Evolutionary conservation across 1,140 invertebrate species (phyloP), one percentile per base, ranked within the genome.

Genomic region (Glomeris maerens): DNA sequence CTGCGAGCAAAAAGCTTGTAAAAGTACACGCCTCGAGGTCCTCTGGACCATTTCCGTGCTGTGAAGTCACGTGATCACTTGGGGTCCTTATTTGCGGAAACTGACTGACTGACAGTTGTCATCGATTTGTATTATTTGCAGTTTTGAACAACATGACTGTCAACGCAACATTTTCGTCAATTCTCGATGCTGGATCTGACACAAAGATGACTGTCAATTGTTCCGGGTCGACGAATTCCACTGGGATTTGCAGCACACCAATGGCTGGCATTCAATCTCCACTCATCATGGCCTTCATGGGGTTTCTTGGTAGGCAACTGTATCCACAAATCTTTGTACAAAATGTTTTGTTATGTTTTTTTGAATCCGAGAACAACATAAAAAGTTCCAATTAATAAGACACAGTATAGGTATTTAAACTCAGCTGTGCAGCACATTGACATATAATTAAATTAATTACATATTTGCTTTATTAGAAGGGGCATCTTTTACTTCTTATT

Each of bases 221-320:
- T 42, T 10, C 40, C 5, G 31, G 17, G 17, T 44, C 7, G 7
- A 7, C 23, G 21, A 46, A 46, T 46, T 46, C 23, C 20, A 27
- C 45, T 4, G 26, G 29, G 4, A 46, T 46, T 5, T 3, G 22
- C 13, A 46, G 29, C 17, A 27, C 52, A 13, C 55, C 55, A 5
- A 48, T 41, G 21, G 55, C 55, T 22, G 55, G 41, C 42, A 52
- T 59, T 21, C 54, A 45, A 7, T 50, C 48, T 27, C 57, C 57
- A 5, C 49, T 58, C 2, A 25, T 36, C n/a, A 54, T 52, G 48
- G 54, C 46, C 14, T 39, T 52, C 21, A 39, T 40, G 2, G 66
- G 66, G n/a, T 54, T 66, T 27, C 21, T 64, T 3, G 64, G 65
- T 49, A 44, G 52, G 55, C 26, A 41, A 7, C 17, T 2, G 2